Evolutionary conservation across 1,140 invertebrate species (phyloP), one percentile per base, ranked within the genome.

Genomic region (Nautilus pompilius): DNA sequence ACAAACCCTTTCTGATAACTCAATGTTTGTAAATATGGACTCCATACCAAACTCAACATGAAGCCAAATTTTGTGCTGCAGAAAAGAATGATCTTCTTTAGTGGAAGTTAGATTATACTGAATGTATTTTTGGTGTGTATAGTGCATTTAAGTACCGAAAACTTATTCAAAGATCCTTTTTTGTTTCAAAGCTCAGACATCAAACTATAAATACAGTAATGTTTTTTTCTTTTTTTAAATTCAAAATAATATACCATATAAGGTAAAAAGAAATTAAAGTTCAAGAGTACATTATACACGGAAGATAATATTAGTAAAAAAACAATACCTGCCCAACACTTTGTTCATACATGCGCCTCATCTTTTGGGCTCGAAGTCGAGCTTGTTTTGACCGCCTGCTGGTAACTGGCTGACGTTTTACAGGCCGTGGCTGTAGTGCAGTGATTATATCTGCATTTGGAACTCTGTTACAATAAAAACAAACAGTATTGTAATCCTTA

Each of bases 371-470:
- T 57, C 73, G 66, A 8, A 68, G 49, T 32, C 67, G 53, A n/a
- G 77, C 78, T 49, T 79, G 72, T 58, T 74, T 74, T 3, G 77
- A 77, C 20, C 77, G 55, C 28, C 80, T 62, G 60, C 76, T 72
- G 20, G 78, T 78, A 45, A 68, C 34, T 26, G 70, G 58, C 3
- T 75, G 71, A 60, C 69, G n/a, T n/a, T n/a, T 41, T 41, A n/a
- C 10, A 10, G 10, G 36, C n/a, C 10, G 36, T 10, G 36, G 10
- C 10, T 13, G 36, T 10, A 41, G 36, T 13, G 36, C 10, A 13
- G 10, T 13, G n/a, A 41, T 13, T n/a, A n/a, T n/a, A n/a, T n/a
- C n/a, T n/a, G n/a, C n/a, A n/a, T n/a, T n/a, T n/a, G n/a, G n/a
- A n/a, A n/a, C n/a, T n/a, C n/a, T n/a, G n/a, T n/a, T n/a, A n/a